Conservation (phyloP, 2,888 invertebrate genomes). For the Drosophila nr. perissopoda region DNA sequence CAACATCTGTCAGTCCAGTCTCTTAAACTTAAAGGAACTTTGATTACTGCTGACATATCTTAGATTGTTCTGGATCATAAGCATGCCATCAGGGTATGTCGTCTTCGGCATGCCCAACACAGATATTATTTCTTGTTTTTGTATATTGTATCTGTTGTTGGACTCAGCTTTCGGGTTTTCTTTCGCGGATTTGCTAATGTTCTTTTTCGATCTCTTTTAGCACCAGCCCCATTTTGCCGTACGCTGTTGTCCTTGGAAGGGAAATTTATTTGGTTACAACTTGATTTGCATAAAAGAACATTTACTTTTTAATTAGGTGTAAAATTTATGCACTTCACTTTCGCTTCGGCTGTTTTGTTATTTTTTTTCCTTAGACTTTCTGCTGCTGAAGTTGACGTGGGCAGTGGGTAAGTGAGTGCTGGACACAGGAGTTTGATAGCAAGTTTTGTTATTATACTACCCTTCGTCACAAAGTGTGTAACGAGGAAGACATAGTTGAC, state of each 20-base stretch:
- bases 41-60: neutral
- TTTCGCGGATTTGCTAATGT: conserved; percentile 31
- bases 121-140: neutral
- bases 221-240: neutral
- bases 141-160: conserved; percentile 34
- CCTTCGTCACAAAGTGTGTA: neutral
- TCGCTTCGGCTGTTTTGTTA: conserved; percentile 46
- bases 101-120: neutral
- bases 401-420: conserved; percentile 2
- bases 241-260: conserved; percentile 21
- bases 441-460: conserved; percentile 20
- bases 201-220: conserved; percentile 13
- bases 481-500: neutral
- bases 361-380: conserved; percentile 11
- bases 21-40: neutral
- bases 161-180: conserved; percentile 34
- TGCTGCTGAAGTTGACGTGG: conserved; percentile 24
- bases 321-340: conserved; percentile 79
- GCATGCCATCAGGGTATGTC: neutral
- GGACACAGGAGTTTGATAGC: conserved; percentile 7
- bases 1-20: neutral
- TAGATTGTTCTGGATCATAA: neutral
- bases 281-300: conserved; percentile 80
- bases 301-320: conserved; percentile 81
- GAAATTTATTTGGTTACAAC: conserved; percentile 77